Percentiles rank a stretch among this genome's conserved stretches.
These are phyloP conservation scores for Cetoscarus ocellatus DNA, from an alignment of 2,797 vertebrate species.

Conservation along the genomic window DNA sequence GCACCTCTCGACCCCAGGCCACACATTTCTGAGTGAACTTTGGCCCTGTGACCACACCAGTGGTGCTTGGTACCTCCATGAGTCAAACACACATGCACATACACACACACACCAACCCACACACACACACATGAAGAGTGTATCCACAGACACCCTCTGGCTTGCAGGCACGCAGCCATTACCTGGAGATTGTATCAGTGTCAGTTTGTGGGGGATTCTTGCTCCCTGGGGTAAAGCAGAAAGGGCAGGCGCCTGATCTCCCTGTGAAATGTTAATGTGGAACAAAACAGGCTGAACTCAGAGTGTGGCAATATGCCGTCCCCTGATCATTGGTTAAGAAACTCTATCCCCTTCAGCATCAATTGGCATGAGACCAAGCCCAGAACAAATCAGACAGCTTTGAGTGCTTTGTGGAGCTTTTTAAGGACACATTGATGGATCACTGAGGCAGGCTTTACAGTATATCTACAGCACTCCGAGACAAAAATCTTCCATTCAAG, in stretches of 20 bases:
- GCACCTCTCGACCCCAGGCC: slow-evolving; percentile 81
- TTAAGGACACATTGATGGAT: slow-evolving; percentile 50
- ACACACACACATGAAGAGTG: slow-evolving; percentile 45
- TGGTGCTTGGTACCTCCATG: slow-evolving; percentile 73
- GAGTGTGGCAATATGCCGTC: slow-evolving; percentile 68
- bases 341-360: slow-evolving; percentile 63
- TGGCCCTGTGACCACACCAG: slow-evolving; percentile 81
- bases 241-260: slow-evolving; percentile 78
- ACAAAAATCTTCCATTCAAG: slow-evolving; percentile 66
- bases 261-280: slow-evolving; percentile 81
- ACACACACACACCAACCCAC: slow-evolving; percentile 43
- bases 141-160: slow-evolving; percentile 71
- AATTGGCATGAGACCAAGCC: slow-evolving; percentile 57
- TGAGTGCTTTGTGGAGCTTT: slow-evolving; percentile 60
- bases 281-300: slow-evolving; percentile 74
- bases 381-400: slow-evolving; percentile 59
- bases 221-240: slow-evolving; percentile 74
- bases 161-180: slow-evolving; percentile 70
- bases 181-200: slow-evolving; percentile 85
- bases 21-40: slow-evolving; percentile 85
- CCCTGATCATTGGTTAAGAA: slow-evolving; percentile 58
- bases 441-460: slow-evolving; percentile 60
- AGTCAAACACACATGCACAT: slow-evolving; percentile 36
- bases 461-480: slow-evolving; percentile 57
- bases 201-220: slow-evolving; percentile 76